Evolutionary conservation across 1,140 invertebrate genomes (phyloP), one percentile per base, ranked within the genome.

Genomic region (Psilanteris sp.): DNA sequence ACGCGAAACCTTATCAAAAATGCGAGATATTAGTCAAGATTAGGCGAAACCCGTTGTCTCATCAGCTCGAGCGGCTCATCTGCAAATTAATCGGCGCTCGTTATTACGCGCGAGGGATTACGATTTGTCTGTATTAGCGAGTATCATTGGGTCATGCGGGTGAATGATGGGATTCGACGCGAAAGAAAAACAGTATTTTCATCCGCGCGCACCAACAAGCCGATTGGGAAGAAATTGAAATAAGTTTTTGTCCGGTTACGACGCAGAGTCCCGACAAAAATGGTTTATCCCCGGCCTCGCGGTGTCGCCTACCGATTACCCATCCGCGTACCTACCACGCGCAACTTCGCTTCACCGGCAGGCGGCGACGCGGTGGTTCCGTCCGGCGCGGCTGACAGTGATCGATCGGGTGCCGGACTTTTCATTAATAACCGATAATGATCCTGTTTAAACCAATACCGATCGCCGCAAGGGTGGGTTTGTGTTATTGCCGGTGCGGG

Each of bases 11-110:
- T 13, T 37, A 61, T 66, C 70, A 74, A 66, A 74, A 66, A 61
- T 66, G 41, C 31, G 20, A 82, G 81, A 83, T 85, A 86, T 87
- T 86, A 86, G 83, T 87, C 85, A 87, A 85, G 85, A 85, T 87
- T 87, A 87, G 78, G 52, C 70, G 57, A 78, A 77, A 73, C 72
- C 13, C 36, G 70, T 66, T 73, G 70, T 66, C 70, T 73, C 59
- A 66, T 59, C 70, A 66, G 36, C 37, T 48, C 83, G 79, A 80
- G 83, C 72, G 80, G 85, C 83, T 87, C 84, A 85, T 86, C 85
- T 86, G 37, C 44, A 76, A 85, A 87, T 85, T 85, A 87, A 86
- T 87, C 81, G 84, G 64, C 32, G 64, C 81, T 79, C 78, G 79
- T 85, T 84, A 80, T 77, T 79, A 72, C 72, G 50, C 67, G 36